A percentile compares a stretch with the other conserved stretches of the same genome.
Conservation (phyloP, 2,797 vertebrate species). For the Monodelphis domestica region DNA sequence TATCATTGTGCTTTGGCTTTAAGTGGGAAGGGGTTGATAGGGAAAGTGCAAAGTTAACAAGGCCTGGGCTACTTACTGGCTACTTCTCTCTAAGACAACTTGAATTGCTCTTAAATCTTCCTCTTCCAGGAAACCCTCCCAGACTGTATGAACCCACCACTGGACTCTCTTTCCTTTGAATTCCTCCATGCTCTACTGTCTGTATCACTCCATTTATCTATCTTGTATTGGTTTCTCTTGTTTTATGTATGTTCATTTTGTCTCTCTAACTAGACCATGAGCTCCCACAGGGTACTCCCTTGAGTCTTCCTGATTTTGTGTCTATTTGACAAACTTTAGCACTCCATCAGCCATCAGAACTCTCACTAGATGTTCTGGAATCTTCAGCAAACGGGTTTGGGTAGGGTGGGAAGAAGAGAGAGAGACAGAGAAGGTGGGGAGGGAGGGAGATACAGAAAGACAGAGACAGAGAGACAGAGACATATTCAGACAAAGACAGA, state of each 20-base stretch:
- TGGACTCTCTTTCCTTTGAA: background rate
- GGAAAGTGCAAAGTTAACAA: background rate
- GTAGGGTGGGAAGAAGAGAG: background rate
- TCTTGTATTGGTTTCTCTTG: background rate
- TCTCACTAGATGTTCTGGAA: background rate
- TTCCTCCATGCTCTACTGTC: background rate
- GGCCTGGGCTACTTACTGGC: background rate
- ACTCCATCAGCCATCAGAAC: background rate
- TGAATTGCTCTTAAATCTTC: background rate
- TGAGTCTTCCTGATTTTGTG: background rate
- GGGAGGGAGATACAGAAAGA: no score
- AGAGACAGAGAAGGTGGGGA: background rate
- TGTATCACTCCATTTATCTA: background rate
- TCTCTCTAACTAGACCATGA: background rate
- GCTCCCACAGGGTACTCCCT: background rate
- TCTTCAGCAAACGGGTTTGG: background rate
- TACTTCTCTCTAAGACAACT: background rate
- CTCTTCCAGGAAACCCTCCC: background rate
- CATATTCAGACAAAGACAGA: no score
- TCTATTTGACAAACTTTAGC: background rate
- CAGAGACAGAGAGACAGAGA: no score
- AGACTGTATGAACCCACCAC: background rate
- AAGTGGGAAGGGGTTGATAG: background rate
- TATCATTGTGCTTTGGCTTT: no score
- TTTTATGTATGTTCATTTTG: background rate